Conservation (phyloP, 92 coral and sea anemone genomes). For the Porites evermanni region DNA sequence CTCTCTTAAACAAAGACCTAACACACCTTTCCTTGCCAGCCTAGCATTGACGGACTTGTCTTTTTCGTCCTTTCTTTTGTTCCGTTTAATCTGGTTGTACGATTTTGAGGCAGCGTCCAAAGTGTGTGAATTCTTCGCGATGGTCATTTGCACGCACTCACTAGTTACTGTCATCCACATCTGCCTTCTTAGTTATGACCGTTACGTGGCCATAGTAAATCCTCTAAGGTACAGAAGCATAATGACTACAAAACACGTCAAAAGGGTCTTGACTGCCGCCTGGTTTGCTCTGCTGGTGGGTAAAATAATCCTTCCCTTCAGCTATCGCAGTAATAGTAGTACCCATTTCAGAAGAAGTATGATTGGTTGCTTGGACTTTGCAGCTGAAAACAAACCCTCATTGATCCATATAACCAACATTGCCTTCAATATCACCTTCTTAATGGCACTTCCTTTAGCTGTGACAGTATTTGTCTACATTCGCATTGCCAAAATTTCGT, state of each 20-base stretch:
- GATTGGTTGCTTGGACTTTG: slow-evolving; percentile 22
- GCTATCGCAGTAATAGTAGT: background rate
- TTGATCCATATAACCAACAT: slow-evolving; percentile 5
- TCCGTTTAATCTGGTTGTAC: slow-evolving; percentile 2
- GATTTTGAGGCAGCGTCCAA: background rate
- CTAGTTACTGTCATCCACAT: slow-evolving; percentile 41
- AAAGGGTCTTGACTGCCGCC: slow-evolving; percentile 17
- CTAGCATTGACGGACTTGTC: background rate
- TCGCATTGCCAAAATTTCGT: slow-evolving; percentile 45
- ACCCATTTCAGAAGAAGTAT: background rate
- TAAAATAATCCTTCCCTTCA: background rate
- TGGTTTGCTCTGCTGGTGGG: slow-evolving; percentile 61
- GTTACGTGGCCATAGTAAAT: slow-evolving; percentile 71
- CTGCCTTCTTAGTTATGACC: slow-evolving; percentile 80
- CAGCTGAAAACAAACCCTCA: background rate
- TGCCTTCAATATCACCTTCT: slow-evolving; percentile 7
- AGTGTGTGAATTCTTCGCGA: no score
- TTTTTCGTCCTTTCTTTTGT: background rate
- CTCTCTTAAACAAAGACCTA: background rate
- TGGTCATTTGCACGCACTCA: no score
- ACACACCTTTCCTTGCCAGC: background rate
- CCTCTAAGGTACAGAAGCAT: slow-evolving; percentile 71
- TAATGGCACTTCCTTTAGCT: slow-evolving; percentile 26
- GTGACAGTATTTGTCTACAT: slow-evolving; percentile 40
- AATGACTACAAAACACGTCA: slow-evolving; percentile 65